Evolutionary conservation across 92 coral and sea anemone species (phyloP).

Genomic region (Parazoanthus darwini): DNA sequence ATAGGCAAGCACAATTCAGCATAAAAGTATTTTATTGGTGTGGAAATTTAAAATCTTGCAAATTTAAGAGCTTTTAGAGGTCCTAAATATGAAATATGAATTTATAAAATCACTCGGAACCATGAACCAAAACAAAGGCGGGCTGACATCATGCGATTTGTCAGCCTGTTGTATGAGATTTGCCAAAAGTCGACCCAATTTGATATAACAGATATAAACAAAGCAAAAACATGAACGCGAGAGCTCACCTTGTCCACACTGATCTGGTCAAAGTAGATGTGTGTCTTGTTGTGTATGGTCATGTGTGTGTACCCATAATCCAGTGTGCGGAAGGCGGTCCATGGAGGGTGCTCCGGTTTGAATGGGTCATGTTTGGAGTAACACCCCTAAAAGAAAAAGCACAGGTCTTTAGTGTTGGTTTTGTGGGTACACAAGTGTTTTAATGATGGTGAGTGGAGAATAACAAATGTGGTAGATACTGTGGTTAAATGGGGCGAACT

Average conservation of each 20-base stretch:
- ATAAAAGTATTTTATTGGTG: too few relatives aligned
- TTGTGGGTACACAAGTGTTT: too few relatives aligned
- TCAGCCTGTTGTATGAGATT: too few relatives aligned
- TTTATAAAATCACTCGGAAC: too few relatives aligned
- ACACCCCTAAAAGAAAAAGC: slow-evolving; percentile 71
- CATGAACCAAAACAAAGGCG: too few relatives aligned
- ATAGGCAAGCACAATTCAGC: too few relatives aligned
- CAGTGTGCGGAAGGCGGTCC: slow-evolving; percentile 84
- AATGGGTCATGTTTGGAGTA: slow-evolving; percentile 77
- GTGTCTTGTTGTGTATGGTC: slow-evolving; percentile 82
- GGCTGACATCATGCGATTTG: too few relatives aligned
- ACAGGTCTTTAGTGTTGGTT: neutral
- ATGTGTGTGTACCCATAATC: slow-evolving; percentile 96
- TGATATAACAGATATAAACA: too few relatives aligned
- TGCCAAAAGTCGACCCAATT: too few relatives aligned
- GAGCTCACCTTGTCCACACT: slow-evolving; percentile 77
- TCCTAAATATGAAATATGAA: too few relatives aligned
- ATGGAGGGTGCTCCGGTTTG: slow-evolving; percentile 66
- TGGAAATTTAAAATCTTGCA: too few relatives aligned
- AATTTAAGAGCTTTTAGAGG: too few relatives aligned
- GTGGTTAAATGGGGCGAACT: slow-evolving; percentile 69
- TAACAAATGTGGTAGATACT: slow-evolving; percentile 58
- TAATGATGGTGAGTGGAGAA: neutral
- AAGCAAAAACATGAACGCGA: neutral
- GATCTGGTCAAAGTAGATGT: slow-evolving; percentile 86